Conservation (phyloP, 2,113 vertebrate genomes). For the Psophia crepitans region DNA sequence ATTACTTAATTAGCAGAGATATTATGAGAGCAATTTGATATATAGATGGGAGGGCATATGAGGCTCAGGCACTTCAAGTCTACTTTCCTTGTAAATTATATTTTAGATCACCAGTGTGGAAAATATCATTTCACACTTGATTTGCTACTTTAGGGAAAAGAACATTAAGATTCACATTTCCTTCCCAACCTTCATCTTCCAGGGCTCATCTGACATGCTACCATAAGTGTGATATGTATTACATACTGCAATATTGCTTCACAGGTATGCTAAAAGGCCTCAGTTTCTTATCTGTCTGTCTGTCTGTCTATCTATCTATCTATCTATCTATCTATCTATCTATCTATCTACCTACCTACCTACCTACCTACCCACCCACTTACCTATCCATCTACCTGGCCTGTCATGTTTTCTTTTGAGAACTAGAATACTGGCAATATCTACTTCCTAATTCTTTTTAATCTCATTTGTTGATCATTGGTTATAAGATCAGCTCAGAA, state of each 20-base stretch:
- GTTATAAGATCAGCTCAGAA: neutral
- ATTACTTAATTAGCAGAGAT: constrained; percentile 16
- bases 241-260: neutral
- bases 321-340: neutral
- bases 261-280: neutral
- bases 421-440: neutral
- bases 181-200: neutral
- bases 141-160: constrained; percentile 13
- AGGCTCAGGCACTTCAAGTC: neutral
- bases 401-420: neutral
- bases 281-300: neutral
- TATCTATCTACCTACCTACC: neutral
- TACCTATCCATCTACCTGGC: neutral
- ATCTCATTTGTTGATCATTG: neutral
- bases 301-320: neutral
- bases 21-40: constrained; percentile 7
- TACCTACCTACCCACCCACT: neutral
- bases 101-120: constrained; percentile 49
- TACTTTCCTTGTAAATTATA: constrained; percentile 54
- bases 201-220: neutral
- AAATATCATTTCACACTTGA: constrained; percentile 55
- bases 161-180: constrained; percentile 28
- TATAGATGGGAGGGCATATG: neutral
- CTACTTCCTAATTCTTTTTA: neutral
- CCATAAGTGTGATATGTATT: neutral